Base-by-base conservation (phyloP, 30 jellyfish, hydroid and myxozoan species). In the Morbakka virulenta region DNA sequence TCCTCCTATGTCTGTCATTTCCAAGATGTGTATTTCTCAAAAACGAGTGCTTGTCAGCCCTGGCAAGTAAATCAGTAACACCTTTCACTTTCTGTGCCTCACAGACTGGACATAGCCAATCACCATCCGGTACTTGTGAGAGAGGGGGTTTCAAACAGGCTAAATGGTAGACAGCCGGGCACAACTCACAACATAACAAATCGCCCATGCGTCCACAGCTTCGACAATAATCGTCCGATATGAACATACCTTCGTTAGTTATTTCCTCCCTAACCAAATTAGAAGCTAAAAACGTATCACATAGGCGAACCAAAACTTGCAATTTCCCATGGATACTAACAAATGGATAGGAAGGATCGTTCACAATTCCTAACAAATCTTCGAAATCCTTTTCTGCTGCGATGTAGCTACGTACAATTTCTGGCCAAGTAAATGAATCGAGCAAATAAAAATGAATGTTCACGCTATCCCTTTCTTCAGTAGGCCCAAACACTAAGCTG, bases 391-490 rank as follows among this genome's bases (percentile, higher is more conserved):
- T 87, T n/a, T 83, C 95, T 0, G 97, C 83, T 13, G 67, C 74
- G 31, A 83, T 83, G 70, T 89, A 89, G 28, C 93, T 71, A 51
- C 97, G 87, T 14, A 89, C 80, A 20, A 89, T 77, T 72, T 89
- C 97, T 14, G 97, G 97, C 97, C 97, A 89, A 6, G 97, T 89
- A 74, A 89, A 89, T 47, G 88, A 70, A 83, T 89, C 97, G 21
- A 89, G 77, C 49, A 83, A 35, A 83, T 89, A 79, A 87, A 86
- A 76, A 73, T 89, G 97, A 6, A 89, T 52, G 52, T 83, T 82
- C 48, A 83, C 79, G 67, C 93, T 89, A 81, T 89, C 97, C 35
- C 83, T 89, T 57, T 89, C 97, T 36, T 89, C 97, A 35, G 64
- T 62, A 29, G 91, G 85, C 21, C 97, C 95, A 72, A 82, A 83